Evolutionary conservation across 2,113 vertebrate genomes (phyloP).

Genomic region (Chrysemys picta): DNA sequence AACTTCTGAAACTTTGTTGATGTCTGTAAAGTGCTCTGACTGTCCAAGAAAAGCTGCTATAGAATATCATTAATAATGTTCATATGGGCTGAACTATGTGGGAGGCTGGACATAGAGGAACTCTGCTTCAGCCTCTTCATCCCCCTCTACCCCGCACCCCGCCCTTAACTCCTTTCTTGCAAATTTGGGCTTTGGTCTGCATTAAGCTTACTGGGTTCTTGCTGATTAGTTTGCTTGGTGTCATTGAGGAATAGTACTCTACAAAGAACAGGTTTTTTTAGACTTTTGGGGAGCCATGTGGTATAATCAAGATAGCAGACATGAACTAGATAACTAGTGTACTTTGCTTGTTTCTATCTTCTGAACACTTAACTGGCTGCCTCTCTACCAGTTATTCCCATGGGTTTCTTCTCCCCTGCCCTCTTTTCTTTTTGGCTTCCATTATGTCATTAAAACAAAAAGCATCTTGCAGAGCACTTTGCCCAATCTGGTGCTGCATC

Average conservation of each 20-base stretch:
- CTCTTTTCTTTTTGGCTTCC: neutral
- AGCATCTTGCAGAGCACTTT: neutral
- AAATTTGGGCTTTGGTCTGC: constrained; percentile 48
- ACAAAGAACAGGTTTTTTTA: neutral
- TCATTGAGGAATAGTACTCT: constrained; percentile 7
- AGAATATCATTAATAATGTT: neutral
- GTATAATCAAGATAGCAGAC: constrained; percentile 17
- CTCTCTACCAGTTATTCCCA: neutral
- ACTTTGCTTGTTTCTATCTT: neutral
- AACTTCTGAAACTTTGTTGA: neutral
- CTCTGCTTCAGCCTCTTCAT: constrained; percentile 36
- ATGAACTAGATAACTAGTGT: neutral
- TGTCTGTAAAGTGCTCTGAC: constrained; percentile 1
- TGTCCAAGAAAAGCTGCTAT: neutral
- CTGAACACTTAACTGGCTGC: neutral
- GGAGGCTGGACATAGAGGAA: constrained; percentile 33
- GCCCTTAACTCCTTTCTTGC: constrained; percentile 35
- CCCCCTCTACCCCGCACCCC: neutral
- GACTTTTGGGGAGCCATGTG: neutral
- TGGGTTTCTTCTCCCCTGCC: neutral
- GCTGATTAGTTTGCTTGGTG: constrained; percentile 20
- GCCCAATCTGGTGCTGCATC: neutral
- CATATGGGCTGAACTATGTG: constrained; percentile 41
- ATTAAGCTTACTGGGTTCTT: constrained; percentile 32
- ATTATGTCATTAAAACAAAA: neutral